Conservation (phyloP, 2,888 invertebrate genomes). For the Hololepta plana region DNA sequence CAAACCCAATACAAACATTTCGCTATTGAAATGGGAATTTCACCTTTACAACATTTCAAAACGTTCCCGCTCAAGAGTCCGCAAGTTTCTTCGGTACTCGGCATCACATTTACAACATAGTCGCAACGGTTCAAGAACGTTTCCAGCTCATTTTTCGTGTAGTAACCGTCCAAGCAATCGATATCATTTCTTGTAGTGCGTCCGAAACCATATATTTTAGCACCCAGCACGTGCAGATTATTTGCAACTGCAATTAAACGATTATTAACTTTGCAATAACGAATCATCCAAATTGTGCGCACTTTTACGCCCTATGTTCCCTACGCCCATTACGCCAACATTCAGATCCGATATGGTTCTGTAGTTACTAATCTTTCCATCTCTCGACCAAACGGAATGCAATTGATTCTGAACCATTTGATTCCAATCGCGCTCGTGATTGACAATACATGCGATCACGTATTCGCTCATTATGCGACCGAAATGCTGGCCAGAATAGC, state of each 20-base stretch:
- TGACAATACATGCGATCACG: slow-evolving; percentile 29
- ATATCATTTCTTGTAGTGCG: too few relatives aligned
- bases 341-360: slow-evolving; percentile 28
- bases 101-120: slow-evolving; percentile 35
- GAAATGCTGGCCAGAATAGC: slow-evolving; percentile 28
- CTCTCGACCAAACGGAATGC: slow-evolving; percentile 18
- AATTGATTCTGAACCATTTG: slow-evolving; percentile 22
- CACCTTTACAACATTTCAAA: slow-evolving; percentile 28
- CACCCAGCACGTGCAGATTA: slow-evolving; percentile 27
- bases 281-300: slow-evolving; percentile 10
- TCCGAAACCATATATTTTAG: slow-evolving; percentile 19
- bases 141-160: too few relatives aligned
- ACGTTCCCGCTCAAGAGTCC: slow-evolving; percentile 30
- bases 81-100: slow-evolving; percentile 29
- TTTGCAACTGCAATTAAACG: slow-evolving; percentile 24
- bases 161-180: too few relatives aligned
- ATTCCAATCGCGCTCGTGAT: slow-evolving; percentile 27
- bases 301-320: slow-evolving; percentile 33
- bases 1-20: too few relatives aligned
- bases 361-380: slow-evolving; percentile 19
- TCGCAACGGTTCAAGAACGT: slow-evolving; percentile 29
- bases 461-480: slow-evolving; percentile 33
- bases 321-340: slow-evolving; percentile 34
- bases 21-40: too few relatives aligned
- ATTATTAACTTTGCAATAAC: too few relatives aligned